Base-by-base conservation (phyloP, 2,797 vertebrate genomes). In the Bufotes viridis region DNA sequence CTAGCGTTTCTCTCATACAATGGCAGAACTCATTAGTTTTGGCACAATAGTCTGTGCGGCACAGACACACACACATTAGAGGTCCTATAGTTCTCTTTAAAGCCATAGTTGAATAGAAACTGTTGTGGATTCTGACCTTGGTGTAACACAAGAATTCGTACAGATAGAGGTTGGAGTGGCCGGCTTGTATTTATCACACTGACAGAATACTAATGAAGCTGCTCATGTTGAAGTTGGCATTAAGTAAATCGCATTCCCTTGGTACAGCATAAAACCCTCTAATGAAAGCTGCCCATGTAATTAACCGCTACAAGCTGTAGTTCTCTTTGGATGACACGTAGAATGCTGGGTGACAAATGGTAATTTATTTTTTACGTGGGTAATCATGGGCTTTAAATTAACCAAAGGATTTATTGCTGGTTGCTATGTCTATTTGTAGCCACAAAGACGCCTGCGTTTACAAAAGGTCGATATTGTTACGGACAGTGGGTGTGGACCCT, bases 241-340 rank as follows among this genome's bases (percentile, higher is more conserved):
- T 57, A 34, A 81, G 67, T 74, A 87, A 74, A 81, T 87, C 29
- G 22, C 85, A 74, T 81, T 87, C 78, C 67, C 22, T 55, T 81
- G 78, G 78, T 78, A 87, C 65, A 70, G 78, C 67, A 70, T 61
- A n/a, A 58, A 85, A 8, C 72, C 70, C 53, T 74, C 29, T 81
- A 87, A 81, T 81, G 55, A 87, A 87, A 81, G 57, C 78, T 87
- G 53, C 78, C 78, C 85, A 74, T 72, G 53, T 81, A 67, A 87
- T 87, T 74, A 87, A 51, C 57, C 49, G 29, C 34, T 87, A 60
- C 58, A 79, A 80, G 76, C 76, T 60, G 49, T 15, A 78, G 17
- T 6, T 85, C n/a, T 60, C 7, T 22, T 65, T 78, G 61, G 76
- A 29, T 24, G 22, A 14, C 60, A 51, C 63, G 51, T 10, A n/a